These are phyloP conservation scores for Strix occidentalis DNA, from an alignment of 2,797 vertebrate species.

Conservation along the genomic window DNA sequence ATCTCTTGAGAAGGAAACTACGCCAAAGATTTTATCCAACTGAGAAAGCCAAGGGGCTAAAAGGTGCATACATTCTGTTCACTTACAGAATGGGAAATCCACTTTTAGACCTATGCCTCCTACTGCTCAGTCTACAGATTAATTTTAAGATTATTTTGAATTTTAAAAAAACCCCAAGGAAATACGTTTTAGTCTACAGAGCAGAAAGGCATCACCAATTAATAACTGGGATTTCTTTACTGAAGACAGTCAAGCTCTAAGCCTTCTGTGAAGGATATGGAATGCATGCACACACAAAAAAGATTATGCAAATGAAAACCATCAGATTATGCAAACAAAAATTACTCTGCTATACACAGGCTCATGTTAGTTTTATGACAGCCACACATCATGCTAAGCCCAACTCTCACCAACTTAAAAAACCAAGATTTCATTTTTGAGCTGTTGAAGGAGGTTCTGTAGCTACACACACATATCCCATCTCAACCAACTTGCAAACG, in stretches of 20 bases:
- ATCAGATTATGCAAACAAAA: conserved; percentile 43
- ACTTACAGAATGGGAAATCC: not conserved
- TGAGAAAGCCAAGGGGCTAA: not conserved
- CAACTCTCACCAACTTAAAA: not conserved
- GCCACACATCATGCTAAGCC: not conserved
- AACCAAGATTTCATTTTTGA: not conserved
- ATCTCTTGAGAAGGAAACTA: not conserved
- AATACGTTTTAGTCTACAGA: not conserved
- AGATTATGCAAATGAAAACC: not conserved
- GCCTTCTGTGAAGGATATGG: not conserved
- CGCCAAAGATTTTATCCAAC: not conserved
- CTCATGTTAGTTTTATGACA: not conserved
- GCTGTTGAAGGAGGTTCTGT: not conserved
- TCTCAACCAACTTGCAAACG: not conserved
- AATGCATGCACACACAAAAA: not conserved
- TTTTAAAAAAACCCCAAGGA: not conserved
- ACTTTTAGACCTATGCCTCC: not conserved
- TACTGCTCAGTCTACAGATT: not conserved
- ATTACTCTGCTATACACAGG: not conserved
- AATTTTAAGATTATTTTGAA: conserved; percentile 28
- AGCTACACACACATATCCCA: not conserved
- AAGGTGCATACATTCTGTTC: not conserved
- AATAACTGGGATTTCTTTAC: conserved; percentile 17
- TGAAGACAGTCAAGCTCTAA: not conserved
- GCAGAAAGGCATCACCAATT: conserved; percentile 12